Base-by-base conservation (phyloP, 2,888 invertebrate species). In the Cheilosia vulpina region DNA sequence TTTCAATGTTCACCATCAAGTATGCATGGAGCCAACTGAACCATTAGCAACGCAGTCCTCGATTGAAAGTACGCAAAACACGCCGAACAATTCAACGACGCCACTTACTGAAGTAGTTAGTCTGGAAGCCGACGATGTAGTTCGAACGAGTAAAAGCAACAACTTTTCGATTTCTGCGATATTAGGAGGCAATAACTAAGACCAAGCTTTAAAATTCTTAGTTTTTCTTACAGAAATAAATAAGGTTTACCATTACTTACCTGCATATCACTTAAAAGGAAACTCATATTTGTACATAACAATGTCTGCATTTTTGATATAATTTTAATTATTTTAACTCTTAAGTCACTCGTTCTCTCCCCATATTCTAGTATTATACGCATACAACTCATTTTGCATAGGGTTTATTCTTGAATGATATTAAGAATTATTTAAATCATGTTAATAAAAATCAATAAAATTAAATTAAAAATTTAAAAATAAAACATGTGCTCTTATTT, bases 91-190 rank as follows among this genome's bases (percentile, higher is more conserved):
- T n/a, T 21, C n/a, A 27, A 62, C 21, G 1, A 17, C 24, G 17
- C 1, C 38, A 4, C 31, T 58, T 17, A 43, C 41, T 68, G 58
- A 53, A 41, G 34, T 58, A 19, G 57, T 57, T 4, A 87, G 76
- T 55, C 58, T 31, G 3, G 71, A 87, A 21, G 69, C 87, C 24
- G 78, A 82, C 6, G 87, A 79, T 60, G 68, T 53, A 9, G 53
- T 88, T 55, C 73, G 87, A 45, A 77, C 88, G 19, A 87, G 85
- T 38, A 88, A 90, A 88, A 89, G 90, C 88, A 92, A 90, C 87
- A 90, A 90, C 45, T 92, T 92, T 82, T 91, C 92, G 63, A 92
- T 92, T 83, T 92, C 92, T 3, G 92, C 92, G 69, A 92, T 92
- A 77, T 89, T 92, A 65, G 92, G 92, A 21, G 87, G 87, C 62